These are phyloP conservation scores for Ciconia maguari DNA, from an alignment of 2,113 vertebrate species.

Conservation along the genomic window DNA sequence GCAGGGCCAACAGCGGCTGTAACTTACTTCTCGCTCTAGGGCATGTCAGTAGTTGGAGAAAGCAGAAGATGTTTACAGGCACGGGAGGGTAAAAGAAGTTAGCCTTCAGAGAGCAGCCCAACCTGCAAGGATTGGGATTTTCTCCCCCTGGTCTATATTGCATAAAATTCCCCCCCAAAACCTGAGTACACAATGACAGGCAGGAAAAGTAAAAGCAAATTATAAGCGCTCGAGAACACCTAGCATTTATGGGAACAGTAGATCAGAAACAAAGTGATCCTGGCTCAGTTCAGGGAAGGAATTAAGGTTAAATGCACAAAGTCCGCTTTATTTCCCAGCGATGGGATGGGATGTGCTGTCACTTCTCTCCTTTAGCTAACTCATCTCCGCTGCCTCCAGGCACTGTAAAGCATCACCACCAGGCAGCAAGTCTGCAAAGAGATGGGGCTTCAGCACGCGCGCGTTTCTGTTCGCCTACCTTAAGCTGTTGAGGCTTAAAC, in stretches of 20 bases:
- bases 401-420: too few relatives aligned
- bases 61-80: background rate
- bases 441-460: accelerated
- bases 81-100: background rate
- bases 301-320: background rate
- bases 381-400: background rate
- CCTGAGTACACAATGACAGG: background rate
- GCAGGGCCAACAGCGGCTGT: background rate
- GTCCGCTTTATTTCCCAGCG: background rate
- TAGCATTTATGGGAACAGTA: background rate
- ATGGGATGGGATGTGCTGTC: background rate
- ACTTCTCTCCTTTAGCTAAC: background rate
- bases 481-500: conserved; percentile 90
- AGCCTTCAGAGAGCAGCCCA: background rate
- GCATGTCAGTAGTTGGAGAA: accelerated
- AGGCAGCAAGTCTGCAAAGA: background rate
- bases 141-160: background rate
- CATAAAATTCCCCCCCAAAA: background rate
- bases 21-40: background rate
- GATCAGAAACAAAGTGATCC: background rate
- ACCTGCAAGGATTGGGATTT: background rate
- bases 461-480: conserved; percentile 71
- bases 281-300: background rate
- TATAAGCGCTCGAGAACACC: accelerated
- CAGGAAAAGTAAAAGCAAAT: background rate